Evolutionary conservation across 2,797 vertebrate species (phyloP).

Genomic region (Pelochelys cantorii): DNA sequence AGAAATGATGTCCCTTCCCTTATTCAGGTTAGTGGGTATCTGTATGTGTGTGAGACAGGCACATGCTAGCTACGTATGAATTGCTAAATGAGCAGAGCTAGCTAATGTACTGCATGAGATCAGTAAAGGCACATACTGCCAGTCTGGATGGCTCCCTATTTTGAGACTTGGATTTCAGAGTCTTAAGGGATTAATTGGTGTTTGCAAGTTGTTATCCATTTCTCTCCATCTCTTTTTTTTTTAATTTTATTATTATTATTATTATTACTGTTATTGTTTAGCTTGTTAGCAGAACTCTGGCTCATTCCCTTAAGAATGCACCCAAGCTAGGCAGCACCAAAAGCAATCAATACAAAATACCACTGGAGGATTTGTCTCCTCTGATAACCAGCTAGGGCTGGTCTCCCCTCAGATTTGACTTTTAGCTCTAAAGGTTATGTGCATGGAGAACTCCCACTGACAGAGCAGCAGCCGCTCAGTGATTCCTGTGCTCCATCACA

Average conservation of each 20-base stretch:
- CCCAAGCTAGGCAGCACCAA: background rate
- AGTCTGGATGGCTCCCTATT: constrained; percentile 22
- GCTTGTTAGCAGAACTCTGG: background rate
- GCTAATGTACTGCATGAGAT: constrained; percentile 29
- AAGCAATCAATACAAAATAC: background rate
- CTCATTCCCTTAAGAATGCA: background rate
- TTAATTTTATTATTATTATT: fast-evolving
- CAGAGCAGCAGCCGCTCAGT: background rate
- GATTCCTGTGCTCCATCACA: background rate
- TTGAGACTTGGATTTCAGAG: background rate
- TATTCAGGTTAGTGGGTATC: constrained; percentile 32
- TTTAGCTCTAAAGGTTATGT: background rate
- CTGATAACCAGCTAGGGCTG: background rate
- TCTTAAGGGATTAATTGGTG: constrained; percentile 6
- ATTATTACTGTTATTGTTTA: background rate
- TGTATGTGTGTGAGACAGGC: constrained; percentile 1
- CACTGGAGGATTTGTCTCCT: background rate
- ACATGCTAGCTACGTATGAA: constrained; percentile 17
- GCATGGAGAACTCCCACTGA: background rate
- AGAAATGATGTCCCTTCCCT: background rate
- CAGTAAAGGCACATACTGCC: constrained; percentile 23
- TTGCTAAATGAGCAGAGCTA: constrained; percentile 39
- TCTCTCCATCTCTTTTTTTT: background rate
- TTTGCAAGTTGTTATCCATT: background rate
- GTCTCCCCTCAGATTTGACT: background rate